phyloP scores from a whole-genome alignment of 2,113 vertebrate genomes.

The Odontesthes bonariensis region DNA sequence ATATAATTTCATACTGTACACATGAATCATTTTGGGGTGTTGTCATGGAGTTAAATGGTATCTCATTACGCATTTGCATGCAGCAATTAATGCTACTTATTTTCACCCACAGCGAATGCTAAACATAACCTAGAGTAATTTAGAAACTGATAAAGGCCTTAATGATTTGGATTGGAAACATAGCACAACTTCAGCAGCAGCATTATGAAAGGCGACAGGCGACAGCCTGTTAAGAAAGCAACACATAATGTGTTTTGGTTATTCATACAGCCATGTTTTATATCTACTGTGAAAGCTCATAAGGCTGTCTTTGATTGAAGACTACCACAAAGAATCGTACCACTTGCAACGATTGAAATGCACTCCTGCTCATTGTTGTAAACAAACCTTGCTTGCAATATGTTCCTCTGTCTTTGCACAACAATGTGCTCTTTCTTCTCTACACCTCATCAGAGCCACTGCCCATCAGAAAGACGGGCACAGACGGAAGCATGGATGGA shows the following conservation, averaged over 20 bases:
- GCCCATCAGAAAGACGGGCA: constrained; percentile 53
- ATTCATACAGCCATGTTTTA: background rate
- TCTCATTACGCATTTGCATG: constrained; percentile 38
- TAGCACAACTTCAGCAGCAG: background rate
- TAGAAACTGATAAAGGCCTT: constrained; percentile 33
- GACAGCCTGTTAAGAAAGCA: constrained; percentile 11
- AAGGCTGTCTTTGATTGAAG: background rate
- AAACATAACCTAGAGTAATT: constrained; percentile 30
- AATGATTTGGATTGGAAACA: constrained; percentile 20
- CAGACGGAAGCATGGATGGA: constrained; percentile 51
- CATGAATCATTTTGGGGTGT: constrained; percentile 53
- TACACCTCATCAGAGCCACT: constrained; percentile 42
- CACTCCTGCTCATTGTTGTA: background rate
- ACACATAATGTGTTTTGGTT: background rate
- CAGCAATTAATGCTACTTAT: constrained; percentile 50
- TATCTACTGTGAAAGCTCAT: background rate
- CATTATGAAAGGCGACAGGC: no score
- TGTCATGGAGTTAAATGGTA: constrained; percentile 35
- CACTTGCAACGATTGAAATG: background rate
- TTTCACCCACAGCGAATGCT: constrained; percentile 24
- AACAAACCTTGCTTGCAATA: constrained; percentile 15
- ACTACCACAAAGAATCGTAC: background rate
- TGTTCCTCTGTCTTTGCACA: constrained; percentile 4
- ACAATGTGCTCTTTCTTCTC: constrained; percentile 17
- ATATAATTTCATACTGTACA: constrained; percentile 44